These are phyloP conservation scores for Papilio helenus DNA, from an alignment of 1,140 invertebrate genomes.

Conservation along the genomic window DNA sequence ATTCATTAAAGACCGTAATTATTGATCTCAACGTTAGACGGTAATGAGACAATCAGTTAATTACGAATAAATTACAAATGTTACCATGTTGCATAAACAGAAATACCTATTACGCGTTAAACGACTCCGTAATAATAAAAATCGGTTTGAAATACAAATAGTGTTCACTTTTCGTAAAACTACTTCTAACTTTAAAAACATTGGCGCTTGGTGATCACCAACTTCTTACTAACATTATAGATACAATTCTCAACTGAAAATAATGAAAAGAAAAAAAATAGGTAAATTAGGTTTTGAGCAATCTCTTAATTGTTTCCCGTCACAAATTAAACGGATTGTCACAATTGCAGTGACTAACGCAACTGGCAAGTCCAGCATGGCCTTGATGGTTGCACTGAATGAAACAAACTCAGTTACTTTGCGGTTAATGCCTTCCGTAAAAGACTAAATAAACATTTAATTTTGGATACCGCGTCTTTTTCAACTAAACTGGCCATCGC, in stretches of 20 bases:
- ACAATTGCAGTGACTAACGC: constrained; percentile 18
- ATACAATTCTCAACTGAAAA: neutral
- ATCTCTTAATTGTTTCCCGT: neutral
- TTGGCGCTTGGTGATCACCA: no score
- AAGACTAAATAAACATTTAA: neutral
- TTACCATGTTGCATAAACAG: constrained; percentile 9
- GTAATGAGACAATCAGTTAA: constrained; percentile 6
- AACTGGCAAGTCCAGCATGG: neutral
- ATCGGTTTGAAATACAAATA: no score
- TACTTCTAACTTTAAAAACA: no score
- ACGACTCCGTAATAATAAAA: no score
- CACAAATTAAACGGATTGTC: neutral
- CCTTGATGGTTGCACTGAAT: neutral
- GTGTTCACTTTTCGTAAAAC: no score
- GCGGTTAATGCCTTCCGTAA: neutral
- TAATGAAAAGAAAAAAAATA: neutral
- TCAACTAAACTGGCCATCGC: neutral
- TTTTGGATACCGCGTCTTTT: neutral
- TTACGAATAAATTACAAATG: neutral
- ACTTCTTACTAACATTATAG: neutral
- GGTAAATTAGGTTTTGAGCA: neutral
- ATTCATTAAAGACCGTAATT: neutral
- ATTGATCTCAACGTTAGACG: neutral
- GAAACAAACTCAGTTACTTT: constrained; percentile 1
- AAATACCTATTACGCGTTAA: neutral